Evolutionary conservation across 2,113 vertebrate genomes (phyloP), one percentile per base, ranked within the genome.

Genomic region (Hydropotes inermis): DNA sequence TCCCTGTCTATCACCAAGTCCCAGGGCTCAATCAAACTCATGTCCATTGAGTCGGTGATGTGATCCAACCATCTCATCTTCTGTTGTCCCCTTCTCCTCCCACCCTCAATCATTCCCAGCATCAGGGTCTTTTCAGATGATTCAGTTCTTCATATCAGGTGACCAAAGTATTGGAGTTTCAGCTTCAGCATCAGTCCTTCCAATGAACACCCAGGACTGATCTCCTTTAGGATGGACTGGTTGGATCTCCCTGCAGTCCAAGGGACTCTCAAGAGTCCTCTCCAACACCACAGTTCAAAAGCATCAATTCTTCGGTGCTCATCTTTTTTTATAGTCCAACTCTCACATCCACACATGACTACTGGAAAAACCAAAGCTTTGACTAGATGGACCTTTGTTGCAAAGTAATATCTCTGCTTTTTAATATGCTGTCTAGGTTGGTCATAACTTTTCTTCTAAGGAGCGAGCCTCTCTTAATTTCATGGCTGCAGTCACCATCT

Each of bases 221-320:
- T 70, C 21, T 70, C 19, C 19, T 70, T 70, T 70, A 70, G 64
- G 64, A 70, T 2, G 1, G 64, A 70, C 64, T 67, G 64, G 33
- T 12, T 70, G 64, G 19, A 70, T 70, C 19, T 36, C 19, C 19
- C 36, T 70, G 64, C n/a, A 5, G 17, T 23, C 19, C 64, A 36
- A 36, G 64, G n/a, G 64, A 70, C 64, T 70, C n/a, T 70, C 64
- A 70, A 21, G n/a, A 70, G 64, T 70, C 64, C 21, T 70, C 17
- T 67, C 33, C 19, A 23, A 36, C 19, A 36, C 5, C 64, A 36
- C 19, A 36, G 17, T 70, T 23, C 17, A 36, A 70, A 70, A 70
- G 64, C 64, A 36, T 70, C 64, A 70, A 36, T 36, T 70, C n/a
- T 23, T 36, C 0, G 0, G n/a, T 0, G 0, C 64, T 36, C 9